A percentile compares a stretch with the other conserved stretches of the same genome.
These are phyloP conservation scores for Meganola albula DNA, from an alignment of 2,888 invertebrate genomes.

Conservation along the genomic window DNA sequence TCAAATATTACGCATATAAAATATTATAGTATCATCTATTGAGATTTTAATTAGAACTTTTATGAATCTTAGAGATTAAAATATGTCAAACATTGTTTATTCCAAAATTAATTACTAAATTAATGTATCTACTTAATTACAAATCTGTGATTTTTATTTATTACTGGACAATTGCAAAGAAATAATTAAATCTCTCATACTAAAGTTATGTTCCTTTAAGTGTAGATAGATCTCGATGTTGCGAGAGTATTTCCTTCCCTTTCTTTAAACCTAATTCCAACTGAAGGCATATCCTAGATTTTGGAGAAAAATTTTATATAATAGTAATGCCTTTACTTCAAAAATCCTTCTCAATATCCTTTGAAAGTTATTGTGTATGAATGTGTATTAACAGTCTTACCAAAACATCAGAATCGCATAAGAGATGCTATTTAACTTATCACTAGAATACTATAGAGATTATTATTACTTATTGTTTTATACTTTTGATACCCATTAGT, in stretches of 20 bases:
- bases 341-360: too few species aligned
- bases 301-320: too few species aligned
- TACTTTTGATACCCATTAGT: slow-evolving; percentile 73
- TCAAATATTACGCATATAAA: slow-evolving; percentile 63
- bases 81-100: slow-evolving; percentile 35
- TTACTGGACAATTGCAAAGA: slow-evolving; percentile 48
- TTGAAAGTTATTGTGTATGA: slow-evolving; percentile 45
- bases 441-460: slow-evolving; percentile 62
- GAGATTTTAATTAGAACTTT: slow-evolving; percentile 54
- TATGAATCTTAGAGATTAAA: slow-evolving; percentile 40
- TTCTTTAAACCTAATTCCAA: neutral
- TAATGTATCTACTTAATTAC: slow-evolving; percentile 61
- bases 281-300: too few species aligned
- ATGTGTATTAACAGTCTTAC: slow-evolving; percentile 44
- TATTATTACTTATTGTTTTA: slow-evolving; percentile 65
- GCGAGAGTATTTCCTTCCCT: slow-evolving; percentile 43
- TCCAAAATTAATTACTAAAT: slow-evolving; percentile 57
- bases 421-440: slow-evolving; percentile 69
- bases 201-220: slow-evolving; percentile 72
- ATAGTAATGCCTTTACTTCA: too few species aligned
- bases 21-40: slow-evolving; percentile 49
- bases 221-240: slow-evolving; percentile 75
- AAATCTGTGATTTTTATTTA: slow-evolving; percentile 76
- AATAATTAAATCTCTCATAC: slow-evolving; percentile 51
- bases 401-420: slow-evolving; percentile 49